Evolutionary conservation across 2,797 vertebrate species (phyloP).

Genomic region (Numenius phaeopus): DNA sequence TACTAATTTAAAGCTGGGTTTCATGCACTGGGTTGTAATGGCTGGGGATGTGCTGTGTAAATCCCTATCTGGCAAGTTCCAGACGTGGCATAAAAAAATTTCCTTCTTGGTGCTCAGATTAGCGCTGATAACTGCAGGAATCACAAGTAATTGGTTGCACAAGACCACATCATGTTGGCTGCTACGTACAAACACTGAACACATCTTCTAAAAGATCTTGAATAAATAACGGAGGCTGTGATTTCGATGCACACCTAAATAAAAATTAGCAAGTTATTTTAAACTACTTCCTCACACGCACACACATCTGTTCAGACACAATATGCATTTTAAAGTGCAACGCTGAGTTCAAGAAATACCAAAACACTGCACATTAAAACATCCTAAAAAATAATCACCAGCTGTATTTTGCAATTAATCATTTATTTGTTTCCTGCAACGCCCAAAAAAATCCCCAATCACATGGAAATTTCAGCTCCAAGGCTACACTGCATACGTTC

Average conservation of each 20-base stretch:
- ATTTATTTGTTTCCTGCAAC: slow-evolving; percentile 22
- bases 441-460: background rate
- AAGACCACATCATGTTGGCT: background rate
- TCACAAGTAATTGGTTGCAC: background rate
- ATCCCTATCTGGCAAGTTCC: slow-evolving; percentile 37
- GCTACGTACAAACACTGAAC: background rate
- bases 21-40: slow-evolving; percentile 5
- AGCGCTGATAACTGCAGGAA: slow-evolving; percentile 49
- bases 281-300: background rate
- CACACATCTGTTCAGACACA: background rate
- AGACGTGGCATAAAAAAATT: slow-evolving; percentile 27
- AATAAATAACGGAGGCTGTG: background rate
- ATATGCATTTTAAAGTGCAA: background rate
- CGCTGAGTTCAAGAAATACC: background rate
- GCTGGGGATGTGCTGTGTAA: slow-evolving; percentile 54
- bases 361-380: background rate
- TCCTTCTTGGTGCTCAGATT: slow-evolving; percentile 63
- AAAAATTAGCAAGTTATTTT: slow-evolving; percentile 44
- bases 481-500: background rate
- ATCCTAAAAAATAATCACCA: background rate
- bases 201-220: slow-evolving; percentile 22
- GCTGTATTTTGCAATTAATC: background rate
- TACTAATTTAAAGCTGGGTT: slow-evolving; percentile 58
- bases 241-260: background rate
- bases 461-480: background rate